phyloP scores from a whole-genome alignment of 37 sponge, comb jelly and placozoan species.

The Beroe forskalii region DNA sequence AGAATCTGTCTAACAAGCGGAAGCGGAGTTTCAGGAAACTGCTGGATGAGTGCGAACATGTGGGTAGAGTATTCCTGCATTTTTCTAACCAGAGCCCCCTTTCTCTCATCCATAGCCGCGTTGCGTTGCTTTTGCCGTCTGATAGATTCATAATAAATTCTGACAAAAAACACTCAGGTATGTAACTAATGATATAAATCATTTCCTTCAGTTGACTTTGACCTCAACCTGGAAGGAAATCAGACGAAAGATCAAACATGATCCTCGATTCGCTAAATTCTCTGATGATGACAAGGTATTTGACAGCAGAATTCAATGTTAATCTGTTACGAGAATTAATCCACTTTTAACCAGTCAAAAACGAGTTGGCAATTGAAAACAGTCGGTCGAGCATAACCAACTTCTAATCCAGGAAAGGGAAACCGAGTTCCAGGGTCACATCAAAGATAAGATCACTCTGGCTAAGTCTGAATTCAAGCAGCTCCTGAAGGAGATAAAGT shows the following conservation, averaged over 20 bases:
- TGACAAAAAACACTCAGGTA: too few relatives aligned
- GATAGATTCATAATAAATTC: too few relatives aligned
- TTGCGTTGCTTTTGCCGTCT: too few relatives aligned
- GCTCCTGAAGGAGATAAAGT: slow-evolving; percentile 83
- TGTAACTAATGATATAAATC: too few relatives aligned
- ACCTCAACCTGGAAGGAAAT: slow-evolving; percentile 94
- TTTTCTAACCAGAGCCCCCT: too few relatives aligned
- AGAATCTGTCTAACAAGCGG: slow-evolving; percentile 73
- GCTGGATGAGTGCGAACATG: slow-evolving; percentile 74
- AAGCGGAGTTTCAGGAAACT: slow-evolving; percentile 75
- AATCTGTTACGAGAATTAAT: too few relatives aligned
- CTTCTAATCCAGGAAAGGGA: slow-evolving; percentile 83
- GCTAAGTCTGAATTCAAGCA: slow-evolving; percentile 84
- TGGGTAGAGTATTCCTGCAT: too few relatives aligned
- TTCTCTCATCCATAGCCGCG: too few relatives aligned
- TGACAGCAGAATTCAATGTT: too few relatives aligned
- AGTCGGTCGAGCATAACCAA: too few relatives aligned
- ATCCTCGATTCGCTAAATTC: slow-evolving; percentile 83
- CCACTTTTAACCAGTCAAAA: too few relatives aligned
- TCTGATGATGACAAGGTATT: slow-evolving; percentile 78
- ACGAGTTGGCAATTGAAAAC: too few relatives aligned
- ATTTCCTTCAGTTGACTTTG: slow-evolving; percentile 74
- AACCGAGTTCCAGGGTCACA: slow-evolving; percentile 78
- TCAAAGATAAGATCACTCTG: slow-evolving; percentile 69
- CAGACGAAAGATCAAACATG: slow-evolving; percentile 81